phyloP scores from a whole-genome alignment of 1,140 invertebrate genomes.

The Anadara kagoshimensis region DNA sequence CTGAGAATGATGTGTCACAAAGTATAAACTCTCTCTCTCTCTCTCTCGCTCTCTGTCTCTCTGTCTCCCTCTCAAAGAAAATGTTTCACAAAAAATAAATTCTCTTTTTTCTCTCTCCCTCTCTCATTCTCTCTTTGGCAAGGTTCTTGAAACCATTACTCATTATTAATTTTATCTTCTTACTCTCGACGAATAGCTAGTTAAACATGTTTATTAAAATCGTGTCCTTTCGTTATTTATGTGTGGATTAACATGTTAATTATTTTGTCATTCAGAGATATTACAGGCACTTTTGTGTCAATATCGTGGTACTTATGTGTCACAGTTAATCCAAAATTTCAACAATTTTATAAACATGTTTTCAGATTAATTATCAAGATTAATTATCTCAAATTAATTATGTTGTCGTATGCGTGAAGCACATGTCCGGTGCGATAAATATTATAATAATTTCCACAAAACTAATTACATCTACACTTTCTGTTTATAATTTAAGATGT shows the following conservation, averaged over 20 bases:
- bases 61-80: too few relatives aligned
- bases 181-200: constrained; percentile 23
- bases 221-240: not conserved
- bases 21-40: too few relatives aligned
- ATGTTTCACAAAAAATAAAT: too few relatives aligned
- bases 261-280: not conserved
- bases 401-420: not conserved
- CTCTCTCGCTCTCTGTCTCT: too few relatives aligned
- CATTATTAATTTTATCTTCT: constrained; percentile 17
- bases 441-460: not conserved
- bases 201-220: constrained; percentile 24
- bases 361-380: not conserved
- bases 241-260: too few relatives aligned
- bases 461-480: too few relatives aligned
- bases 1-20: too few relatives aligned
- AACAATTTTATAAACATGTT: not conserved
- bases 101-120: too few relatives aligned
- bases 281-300: too few relatives aligned
- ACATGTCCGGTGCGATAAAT: not conserved
- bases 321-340: not conserved
- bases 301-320: not conserved
- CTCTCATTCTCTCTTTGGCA: too few relatives aligned
- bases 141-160: too few relatives aligned
- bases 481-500: not conserved
- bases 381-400: not conserved